These are phyloP conservation scores for Rapana venosa DNA, from an alignment of 2,888 invertebrate genomes.

Conservation along the genomic window DNA sequence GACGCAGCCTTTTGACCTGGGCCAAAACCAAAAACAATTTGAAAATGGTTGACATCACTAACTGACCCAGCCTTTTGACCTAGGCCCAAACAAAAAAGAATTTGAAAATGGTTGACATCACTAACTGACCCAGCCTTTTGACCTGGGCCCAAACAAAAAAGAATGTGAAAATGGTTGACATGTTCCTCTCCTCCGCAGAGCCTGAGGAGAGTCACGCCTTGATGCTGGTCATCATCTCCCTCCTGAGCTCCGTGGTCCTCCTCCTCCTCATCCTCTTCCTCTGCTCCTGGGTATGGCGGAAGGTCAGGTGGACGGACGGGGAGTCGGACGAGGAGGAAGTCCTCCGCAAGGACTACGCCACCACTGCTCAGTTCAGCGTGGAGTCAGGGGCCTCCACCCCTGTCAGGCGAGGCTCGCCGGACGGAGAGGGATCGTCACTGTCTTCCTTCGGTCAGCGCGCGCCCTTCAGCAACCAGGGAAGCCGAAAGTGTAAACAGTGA, in stretches of 20 bases:
- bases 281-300: conserved; percentile 1
- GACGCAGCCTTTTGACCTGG: too few relatives aligned
- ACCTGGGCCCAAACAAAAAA: too few relatives aligned
- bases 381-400: neutral
- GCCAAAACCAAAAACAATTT: too few relatives aligned
- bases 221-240: neutral
- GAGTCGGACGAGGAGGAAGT: conserved; percentile 18
- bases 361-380: neutral
- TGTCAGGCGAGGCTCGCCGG: neutral
- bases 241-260: neutral
- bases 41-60: too few relatives aligned
- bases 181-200: too few relatives aligned
- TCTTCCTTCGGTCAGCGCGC: neutral
- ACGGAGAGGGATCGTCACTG: neutral
- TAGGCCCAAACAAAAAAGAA: too few relatives aligned
- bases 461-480: neutral
- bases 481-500: neutral
- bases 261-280: conserved; percentile 1
- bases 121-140: too few relatives aligned
- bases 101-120: too few relatives aligned
- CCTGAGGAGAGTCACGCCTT: neutral
- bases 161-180: too few relatives aligned
- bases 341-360: conserved; percentile 20
- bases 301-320: conserved; percentile 5
- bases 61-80: too few relatives aligned